Conservation (phyloP, 2,113 vertebrate genomes). For the Emydocephalus ijimae region DNA sequence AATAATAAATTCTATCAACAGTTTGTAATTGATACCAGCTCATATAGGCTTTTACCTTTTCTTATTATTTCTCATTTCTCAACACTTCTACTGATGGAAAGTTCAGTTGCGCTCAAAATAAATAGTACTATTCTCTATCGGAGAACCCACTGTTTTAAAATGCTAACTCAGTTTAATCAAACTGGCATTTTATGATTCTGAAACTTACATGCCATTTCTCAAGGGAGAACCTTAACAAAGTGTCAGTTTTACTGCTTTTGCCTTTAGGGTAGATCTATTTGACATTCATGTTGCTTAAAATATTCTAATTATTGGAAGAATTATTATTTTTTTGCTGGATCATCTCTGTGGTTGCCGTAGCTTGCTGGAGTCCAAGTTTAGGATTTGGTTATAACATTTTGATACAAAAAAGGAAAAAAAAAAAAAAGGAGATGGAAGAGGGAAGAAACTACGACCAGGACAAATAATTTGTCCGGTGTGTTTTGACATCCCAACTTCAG, state of each 20-base stretch:
- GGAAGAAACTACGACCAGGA: background rate
- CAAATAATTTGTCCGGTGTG: conserved; percentile 15
- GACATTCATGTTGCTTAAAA: conserved; percentile 36
- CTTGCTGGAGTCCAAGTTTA: background rate
- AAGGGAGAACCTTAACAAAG: conserved; percentile 4
- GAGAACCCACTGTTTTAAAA: conserved; percentile 25
- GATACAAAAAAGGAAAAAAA: background rate
- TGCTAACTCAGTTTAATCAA: conserved; percentile 17
- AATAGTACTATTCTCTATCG: background rate
- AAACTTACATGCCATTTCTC: conserved; percentile 27
- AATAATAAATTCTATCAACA: background rate
- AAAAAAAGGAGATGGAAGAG: background rate
- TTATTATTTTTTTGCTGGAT: conserved; percentile 18
- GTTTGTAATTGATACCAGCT: background rate
- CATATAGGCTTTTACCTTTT: background rate
- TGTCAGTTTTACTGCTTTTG: background rate
- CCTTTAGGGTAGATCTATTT: conserved; percentile 8
- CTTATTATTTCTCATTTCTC: background rate
- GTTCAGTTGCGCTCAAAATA: conserved; percentile 16
- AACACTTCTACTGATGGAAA: background rate
- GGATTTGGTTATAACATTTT: background rate
- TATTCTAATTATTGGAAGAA: conserved; percentile 24
- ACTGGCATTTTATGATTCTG: conserved; percentile 31
- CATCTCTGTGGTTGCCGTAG: conserved; percentile 9
- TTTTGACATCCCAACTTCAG: background rate